Percentiles rank a stretch among this genome's conserved stretches.
phyloP scores from a whole-genome alignment of 2,113 vertebrate species.

The Neotoma lepida region DNA sequence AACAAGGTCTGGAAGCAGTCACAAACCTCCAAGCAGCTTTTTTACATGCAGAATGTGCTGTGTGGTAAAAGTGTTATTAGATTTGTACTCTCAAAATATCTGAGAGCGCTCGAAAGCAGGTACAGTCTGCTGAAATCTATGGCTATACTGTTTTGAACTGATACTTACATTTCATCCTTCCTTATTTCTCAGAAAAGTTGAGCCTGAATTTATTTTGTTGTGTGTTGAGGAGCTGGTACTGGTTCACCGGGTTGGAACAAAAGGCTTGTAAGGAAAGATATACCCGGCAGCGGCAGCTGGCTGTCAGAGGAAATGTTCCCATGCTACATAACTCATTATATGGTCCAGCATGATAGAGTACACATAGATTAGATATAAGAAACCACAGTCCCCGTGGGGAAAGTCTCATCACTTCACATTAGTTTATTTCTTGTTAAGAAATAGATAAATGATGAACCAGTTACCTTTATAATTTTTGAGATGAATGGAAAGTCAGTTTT shows the following conservation, averaged over 20 bases:
- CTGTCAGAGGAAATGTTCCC: neutral
- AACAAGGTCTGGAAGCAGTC: neutral
- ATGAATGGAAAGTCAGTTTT: constrained; percentile 18
- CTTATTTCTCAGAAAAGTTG: neutral
- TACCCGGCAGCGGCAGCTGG: neutral
- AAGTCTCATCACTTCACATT: neutral
- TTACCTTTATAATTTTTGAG: neutral
- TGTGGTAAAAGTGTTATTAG: neutral
- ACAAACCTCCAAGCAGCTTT: neutral
- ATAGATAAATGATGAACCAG: neutral
- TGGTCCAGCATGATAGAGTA: neutral
- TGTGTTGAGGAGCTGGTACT: neutral
- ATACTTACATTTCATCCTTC: neutral
- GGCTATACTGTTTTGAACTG: neutral
- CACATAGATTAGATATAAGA: neutral
- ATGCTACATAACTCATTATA: neutral
- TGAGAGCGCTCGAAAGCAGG: neutral
- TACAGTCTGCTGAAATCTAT: neutral
- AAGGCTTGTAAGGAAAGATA: neutral
- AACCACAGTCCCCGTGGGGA: neutral
- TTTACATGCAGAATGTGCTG: neutral
- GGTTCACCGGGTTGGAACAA: neutral
- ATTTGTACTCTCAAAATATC: neutral
- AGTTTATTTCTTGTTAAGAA: constrained; percentile 16
- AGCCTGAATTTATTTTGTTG: neutral